Evolutionary conservation across 2,113 vertebrate genomes (phyloP), one percentile per base, ranked within the genome.

Genomic region (Mus spicilegus): DNA sequence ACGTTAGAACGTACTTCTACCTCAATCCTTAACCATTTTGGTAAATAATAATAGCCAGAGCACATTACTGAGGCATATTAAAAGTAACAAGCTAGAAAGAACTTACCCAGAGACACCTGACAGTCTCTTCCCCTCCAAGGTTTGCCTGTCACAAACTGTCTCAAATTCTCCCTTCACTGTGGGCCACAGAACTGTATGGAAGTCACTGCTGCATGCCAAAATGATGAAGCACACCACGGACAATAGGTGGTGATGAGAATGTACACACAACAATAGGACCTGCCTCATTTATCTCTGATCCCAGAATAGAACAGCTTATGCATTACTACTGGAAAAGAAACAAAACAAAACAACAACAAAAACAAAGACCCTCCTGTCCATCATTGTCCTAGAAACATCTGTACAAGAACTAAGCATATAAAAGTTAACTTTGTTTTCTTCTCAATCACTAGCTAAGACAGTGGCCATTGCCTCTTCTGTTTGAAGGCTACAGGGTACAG

Each of bases 31-130:
- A 58, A 76, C 61, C n/a, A 77, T 82, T 72, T 17, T 42, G 30
- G 19, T 76, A 76, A 89, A 67, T 84, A 92, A 11, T 84, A 92
- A 9, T 36, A 58, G 77, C 77, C 33, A 30, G n/a, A 86, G 46
- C 51, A 78, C 10, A 91, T 5, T 13, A 30, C 75, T 46, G 51
- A 89, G 39, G 72, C 61, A 81, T 73, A 42, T 9, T 69, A 56
- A 72, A 56, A 92, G 26, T 84, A 91, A 5, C 30, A n/a, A 69
- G 22, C 87, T n/a, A 51, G 24, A 89, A 95, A 93, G 61, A 80
- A 90, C 72, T 94, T 56, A 90, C 33, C 70, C 24, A 24, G 61
- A 96, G 65, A 85, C 42, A 69, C 90, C 56, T 92, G 22, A 92
- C 13, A 89, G 84, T 28, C 87, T 19, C 30, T 77, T 89, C 46